Conservation (phyloP, 2,888 invertebrate species). For the Agriopis leucophaearia region DNA sequence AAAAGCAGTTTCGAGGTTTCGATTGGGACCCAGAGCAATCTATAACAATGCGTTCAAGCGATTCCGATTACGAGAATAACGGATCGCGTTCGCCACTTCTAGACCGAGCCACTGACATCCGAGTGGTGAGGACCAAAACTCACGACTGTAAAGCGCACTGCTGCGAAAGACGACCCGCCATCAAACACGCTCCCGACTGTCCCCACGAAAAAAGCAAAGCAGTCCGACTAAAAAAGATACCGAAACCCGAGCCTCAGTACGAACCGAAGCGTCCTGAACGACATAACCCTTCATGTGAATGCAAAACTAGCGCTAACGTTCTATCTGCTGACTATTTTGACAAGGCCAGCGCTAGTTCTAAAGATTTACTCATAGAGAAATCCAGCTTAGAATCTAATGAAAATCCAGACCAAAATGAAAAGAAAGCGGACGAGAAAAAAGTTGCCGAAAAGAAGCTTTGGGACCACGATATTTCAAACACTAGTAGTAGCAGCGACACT, state of each 20-base stretch:
- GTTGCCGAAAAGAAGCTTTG: slow-evolving; percentile 73
- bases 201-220: slow-evolving; percentile 74
- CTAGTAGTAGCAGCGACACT: slow-evolving; percentile 86
- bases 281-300: slow-evolving; percentile 64
- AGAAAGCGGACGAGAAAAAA: slow-evolving; percentile 54
- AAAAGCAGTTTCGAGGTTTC: slow-evolving; percentile 84
- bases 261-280: slow-evolving; percentile 65
- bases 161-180: slow-evolving; percentile 69
- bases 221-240: slow-evolving; percentile 77
- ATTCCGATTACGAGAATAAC: slow-evolving; percentile 89
- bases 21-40: slow-evolving; percentile 83
- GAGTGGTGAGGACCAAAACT: slow-evolving; percentile 75
- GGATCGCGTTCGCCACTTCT: slow-evolving; percentile 90
- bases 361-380: slow-evolving; percentile 89
- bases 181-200: slow-evolving; percentile 54
- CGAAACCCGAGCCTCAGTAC: slow-evolving; percentile 67
- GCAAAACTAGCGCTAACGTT: slow-evolving; percentile 60
- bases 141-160: slow-evolving; percentile 75
- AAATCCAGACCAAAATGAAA: slow-evolving; percentile 65
- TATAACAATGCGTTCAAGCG: slow-evolving; percentile 82
- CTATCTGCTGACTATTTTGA: slow-evolving; percentile 83
- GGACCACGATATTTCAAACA: slow-evolving; percentile 86
- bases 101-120: slow-evolving; percentile 79
- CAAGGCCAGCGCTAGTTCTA: slow-evolving; percentile 89
- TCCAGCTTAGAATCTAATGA: slow-evolving; percentile 84